Percentiles rank a stretch among this genome's conserved stretches.
phyloP scores from a whole-genome alignment of 1,140 invertebrate genomes.

The Zaprionus davidi region DNA sequence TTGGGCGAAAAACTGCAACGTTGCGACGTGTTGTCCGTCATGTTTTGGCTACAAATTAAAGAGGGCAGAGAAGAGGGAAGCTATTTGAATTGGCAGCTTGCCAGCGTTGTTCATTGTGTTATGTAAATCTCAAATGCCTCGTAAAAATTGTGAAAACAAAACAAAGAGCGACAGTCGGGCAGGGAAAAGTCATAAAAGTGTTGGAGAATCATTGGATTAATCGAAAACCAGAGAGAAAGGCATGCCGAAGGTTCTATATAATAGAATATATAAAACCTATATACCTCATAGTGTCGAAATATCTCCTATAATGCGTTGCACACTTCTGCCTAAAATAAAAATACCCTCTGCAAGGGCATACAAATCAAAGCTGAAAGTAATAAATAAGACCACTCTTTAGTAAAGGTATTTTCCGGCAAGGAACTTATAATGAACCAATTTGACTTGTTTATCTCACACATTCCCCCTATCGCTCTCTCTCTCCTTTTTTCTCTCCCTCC shows the following conservation, averaged over 20 bases:
- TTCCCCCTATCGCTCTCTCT: not conserved
- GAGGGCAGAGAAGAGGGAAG: not conserved
- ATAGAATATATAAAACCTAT: no score
- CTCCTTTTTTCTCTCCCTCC: not conserved
- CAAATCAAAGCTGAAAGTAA: not conserved
- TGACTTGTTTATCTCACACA: conserved; percentile 16
- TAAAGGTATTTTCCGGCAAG: not conserved
- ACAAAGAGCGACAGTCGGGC: not conserved
- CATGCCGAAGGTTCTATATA: no score
- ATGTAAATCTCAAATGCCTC: conserved; percentile 31
- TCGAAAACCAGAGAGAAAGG: no score
- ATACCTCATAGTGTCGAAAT: no score
- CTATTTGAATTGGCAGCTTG: conserved; percentile 6
- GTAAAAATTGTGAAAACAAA: conserved; percentile 30
- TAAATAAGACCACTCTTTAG: not conserved
- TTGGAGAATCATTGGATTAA: not conserved
- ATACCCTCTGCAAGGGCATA: not conserved
- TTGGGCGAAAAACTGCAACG: conserved; percentile 6
- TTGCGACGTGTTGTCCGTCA: not conserved
- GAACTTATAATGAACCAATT: conserved; percentile 17
- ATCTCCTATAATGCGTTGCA: no score
- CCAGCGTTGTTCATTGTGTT: conserved; percentile 12
- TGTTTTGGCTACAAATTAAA: not conserved
- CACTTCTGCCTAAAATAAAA: no score
- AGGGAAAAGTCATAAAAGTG: not conserved